Evolutionary conservation across 1,140 invertebrate genomes (phyloP), one percentile per base, ranked within the genome.

Genomic region (Hydropsyche tenuis): DNA sequence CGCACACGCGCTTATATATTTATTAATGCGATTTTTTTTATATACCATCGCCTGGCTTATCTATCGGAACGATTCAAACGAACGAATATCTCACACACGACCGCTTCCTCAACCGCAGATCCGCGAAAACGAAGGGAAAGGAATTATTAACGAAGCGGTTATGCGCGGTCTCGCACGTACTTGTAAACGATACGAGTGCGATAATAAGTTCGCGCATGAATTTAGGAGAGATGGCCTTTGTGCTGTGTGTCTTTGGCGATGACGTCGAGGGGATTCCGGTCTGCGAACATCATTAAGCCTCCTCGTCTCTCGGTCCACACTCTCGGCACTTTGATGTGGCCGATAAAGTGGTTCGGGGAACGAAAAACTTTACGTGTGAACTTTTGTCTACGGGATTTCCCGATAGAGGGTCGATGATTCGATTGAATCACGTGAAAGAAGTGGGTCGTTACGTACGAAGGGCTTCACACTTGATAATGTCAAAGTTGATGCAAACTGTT

Each of bases 261-360:
- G 22, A 25, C 18, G 56, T 60, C 56, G 23, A 60, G 56, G 56
- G 56, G 56, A 60, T 25, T 60, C 56, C 56, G 56, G 56, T 60
- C 56, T 70, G 68, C 51, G 68, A 23, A 60, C 48, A 70, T 70
- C 68, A 70, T 70, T 70, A 70, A 70, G 68, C 68, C 22, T 30
- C 23, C 27, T 37, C 27, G 22, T 48, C 65, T 20, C 14, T n/a
- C 18, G 30, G 3, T 37, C 30, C 30, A 37, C 9, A 37, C 14
- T 37, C 16, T 37, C 5, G 11, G 63, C 23, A 65, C 56, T 60
- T 60, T 60, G 56, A 60, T 23, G 56, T 60, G 11, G 5, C 22
- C 30, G 9, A 60, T 14, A 27, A 27, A 60, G 23, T 12, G 22
- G 22, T 37, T 37, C 23, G 9, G 1, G n/a, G 23, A 60, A 60